Conservation (phyloP, 2,113 vertebrate genomes). For the Eretmochelys imbricata region DNA sequence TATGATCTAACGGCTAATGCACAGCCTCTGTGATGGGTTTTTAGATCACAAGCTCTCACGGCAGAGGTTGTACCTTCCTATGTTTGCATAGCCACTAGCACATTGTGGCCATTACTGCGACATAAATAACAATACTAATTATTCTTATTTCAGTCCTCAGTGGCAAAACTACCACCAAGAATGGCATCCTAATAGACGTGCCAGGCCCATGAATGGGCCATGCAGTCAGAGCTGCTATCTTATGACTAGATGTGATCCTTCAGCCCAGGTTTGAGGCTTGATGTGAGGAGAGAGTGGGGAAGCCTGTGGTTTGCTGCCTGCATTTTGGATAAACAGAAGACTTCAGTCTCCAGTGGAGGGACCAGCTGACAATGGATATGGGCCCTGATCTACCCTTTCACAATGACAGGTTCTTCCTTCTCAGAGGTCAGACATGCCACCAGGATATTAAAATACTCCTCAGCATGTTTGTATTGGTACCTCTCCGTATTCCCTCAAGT, state of each 20-base stretch:
- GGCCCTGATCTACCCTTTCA: background rate
- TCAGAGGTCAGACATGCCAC: background rate
- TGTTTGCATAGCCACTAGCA: background rate
- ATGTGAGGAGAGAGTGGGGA: background rate
- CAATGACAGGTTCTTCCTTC: background rate
- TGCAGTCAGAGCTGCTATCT: too few relatives aligned
- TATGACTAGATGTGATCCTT: too few relatives aligned
- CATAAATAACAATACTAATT: too few relatives aligned
- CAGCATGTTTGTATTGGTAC: background rate
- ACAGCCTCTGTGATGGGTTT: slow-evolving; percentile 64
- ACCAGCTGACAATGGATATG: rapidly evolving
- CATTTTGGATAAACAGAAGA: rapidly evolving
- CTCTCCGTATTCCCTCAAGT: background rate
- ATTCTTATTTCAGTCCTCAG: too few relatives aligned
- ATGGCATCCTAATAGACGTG: too few relatives aligned
- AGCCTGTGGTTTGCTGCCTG: background rate
- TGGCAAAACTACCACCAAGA: too few relatives aligned
- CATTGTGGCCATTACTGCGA: too few relatives aligned
- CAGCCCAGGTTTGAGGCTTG: background rate
- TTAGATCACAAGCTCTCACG: slow-evolving; percentile 67
- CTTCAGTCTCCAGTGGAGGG: background rate
- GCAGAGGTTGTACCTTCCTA: background rate
- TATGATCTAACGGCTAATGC: slow-evolving; percentile 56
- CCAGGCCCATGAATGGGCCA: too few relatives aligned
- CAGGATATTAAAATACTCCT: background rate